Evolutionary conservation across 2,113 vertebrate species (phyloP), one percentile per base, ranked within the genome.

Genomic region (Nerophis lumbriciformis): DNA sequence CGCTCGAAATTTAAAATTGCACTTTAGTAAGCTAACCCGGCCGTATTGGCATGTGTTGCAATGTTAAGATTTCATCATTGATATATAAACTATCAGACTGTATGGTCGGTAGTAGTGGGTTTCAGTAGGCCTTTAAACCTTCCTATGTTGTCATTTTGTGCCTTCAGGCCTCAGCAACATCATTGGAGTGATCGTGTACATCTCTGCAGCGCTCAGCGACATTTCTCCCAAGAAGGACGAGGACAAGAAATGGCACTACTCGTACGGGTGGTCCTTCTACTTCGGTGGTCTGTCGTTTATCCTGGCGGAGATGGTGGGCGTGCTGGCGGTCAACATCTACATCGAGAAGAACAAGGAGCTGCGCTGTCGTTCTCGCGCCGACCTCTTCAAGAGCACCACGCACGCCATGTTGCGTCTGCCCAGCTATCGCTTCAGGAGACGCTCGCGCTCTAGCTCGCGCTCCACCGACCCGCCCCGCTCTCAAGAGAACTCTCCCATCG

Each of bases 181-280:
- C 83, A 96, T 96, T n/a, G 94, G 94, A 0, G 93, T 96, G 78
- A 96, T 96, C 42, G 94, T 96, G 49, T 96, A 96, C 90, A 96
- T 96, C 89, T 96, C 94, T 0, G 94, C 93, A 44, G 94, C 94
- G 6, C 86, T 95, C 16, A 95, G 93, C n/a, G 94, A 96, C 81
- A 94, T 94, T 49, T 94, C 93, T 37, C 93, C 93, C 2, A 94
- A 92, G 78, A 92, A 94, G 48, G 94, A 95, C 2, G 94, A 95
- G 76, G 94, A 95, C 69, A 94, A 93, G 83, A 95, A 95, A 75
- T 94, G 89, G 91, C 93, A 96, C 82, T 96, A 96, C 85, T 95
- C 94, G 0, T 95, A 96, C 13, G 94, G 94, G 83, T 96, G 94
- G 94, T 94, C 93, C 58, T 96, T 96, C 84, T 96, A 96, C 87